Percentiles rank a stretch among this genome's conserved stretches.
Evolutionary conservation across 2,797 vertebrate species (phyloP).

Genomic region (Rousettus madagascariensis): DNA sequence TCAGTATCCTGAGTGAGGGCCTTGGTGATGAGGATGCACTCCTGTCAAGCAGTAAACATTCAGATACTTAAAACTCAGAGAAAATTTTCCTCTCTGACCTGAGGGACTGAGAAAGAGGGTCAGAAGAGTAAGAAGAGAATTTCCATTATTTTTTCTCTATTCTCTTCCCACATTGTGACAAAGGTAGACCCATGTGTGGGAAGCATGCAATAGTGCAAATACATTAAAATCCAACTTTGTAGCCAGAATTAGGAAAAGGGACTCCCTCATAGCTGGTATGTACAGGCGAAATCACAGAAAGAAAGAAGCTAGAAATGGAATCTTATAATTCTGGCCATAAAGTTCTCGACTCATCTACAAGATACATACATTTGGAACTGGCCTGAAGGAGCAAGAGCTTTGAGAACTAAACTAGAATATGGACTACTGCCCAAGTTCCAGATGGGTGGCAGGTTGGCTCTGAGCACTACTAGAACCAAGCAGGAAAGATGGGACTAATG

Average conservation of each 20-base stretch:
- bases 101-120: background rate
- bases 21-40: background rate
- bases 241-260: background rate
- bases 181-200: background rate
- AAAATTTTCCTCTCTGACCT: background rate
- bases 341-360: background rate
- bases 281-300: background rate
- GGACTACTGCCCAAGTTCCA: background rate
- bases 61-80: background rate
- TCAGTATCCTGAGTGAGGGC: background rate
- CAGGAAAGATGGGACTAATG: background rate
- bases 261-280: background rate
- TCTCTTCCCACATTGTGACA: background rate
- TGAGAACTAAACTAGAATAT: background rate
- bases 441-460: background rate
- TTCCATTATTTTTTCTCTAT: background rate
- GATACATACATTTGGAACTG: background rate
- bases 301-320: background rate
- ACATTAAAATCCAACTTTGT: background rate
- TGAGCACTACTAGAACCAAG: background rate
- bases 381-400: background rate
- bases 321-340: background rate
- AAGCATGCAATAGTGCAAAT: background rate
- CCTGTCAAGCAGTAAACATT: background rate
- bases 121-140: background rate